These are phyloP conservation scores for Malachius bipustulatus DNA, from an alignment of 2,888 invertebrate genomes.

Conservation along the genomic window DNA sequence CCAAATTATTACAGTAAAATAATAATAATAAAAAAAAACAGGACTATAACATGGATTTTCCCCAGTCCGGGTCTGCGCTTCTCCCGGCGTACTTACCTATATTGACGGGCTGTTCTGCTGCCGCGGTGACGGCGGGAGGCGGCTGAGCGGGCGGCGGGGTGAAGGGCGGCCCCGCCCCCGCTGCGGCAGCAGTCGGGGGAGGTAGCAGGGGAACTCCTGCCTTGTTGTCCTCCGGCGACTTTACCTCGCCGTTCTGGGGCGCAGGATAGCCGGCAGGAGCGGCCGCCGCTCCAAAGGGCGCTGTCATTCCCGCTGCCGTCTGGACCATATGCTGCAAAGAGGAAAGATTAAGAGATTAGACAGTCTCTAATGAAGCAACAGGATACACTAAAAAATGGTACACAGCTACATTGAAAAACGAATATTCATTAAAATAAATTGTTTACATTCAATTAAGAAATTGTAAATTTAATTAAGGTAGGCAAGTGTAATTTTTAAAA, in stretches of 20 bases:
- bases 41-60: too few species aligned
- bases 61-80: too few species aligned
- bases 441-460: too few species aligned
- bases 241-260: constrained; percentile 39
- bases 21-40: too few species aligned
- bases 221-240: constrained; percentile 31
- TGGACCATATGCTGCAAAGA: constrained; percentile 85
- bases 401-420: too few species aligned
- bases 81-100: constrained; percentile 18
- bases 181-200: constrained; percentile 37
- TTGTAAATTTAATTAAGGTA: too few species aligned
- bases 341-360: constrained; percentile 17
- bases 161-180: constrained; percentile 33
- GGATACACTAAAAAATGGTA: too few species aligned
- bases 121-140: constrained; percentile 11
- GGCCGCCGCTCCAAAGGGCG: constrained; percentile 56
- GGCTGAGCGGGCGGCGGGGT: constrained; percentile 36
- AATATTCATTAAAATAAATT: too few species aligned
- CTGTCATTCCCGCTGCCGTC: constrained; percentile 76
- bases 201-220: constrained; percentile 40
- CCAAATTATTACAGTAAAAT: too few species aligned
- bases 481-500: too few species aligned
- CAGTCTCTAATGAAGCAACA: too few species aligned
- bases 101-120: constrained; percentile 17
- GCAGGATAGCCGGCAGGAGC: constrained; percentile 44